Evolutionary conservation across 2,113 vertebrate genomes (phyloP).

Genomic region (Neolamprologus brichardi): DNA sequence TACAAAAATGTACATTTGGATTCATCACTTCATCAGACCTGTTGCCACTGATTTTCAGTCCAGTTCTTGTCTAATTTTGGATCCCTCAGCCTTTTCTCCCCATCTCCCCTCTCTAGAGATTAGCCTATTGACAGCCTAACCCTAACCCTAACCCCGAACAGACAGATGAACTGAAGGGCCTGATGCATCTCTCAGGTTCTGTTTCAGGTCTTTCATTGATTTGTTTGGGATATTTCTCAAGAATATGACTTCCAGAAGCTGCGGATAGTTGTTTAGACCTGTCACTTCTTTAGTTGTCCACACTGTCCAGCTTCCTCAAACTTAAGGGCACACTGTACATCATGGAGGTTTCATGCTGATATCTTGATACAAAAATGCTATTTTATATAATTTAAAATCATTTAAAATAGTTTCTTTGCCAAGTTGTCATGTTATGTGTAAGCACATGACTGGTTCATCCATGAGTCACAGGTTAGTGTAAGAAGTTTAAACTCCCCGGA

Average conservation of each 20-base stretch:
- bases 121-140: neutral
- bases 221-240: neutral
- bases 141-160: neutral
- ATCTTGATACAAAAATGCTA: neutral
- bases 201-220: neutral
- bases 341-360: neutral
- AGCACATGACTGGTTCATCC: neutral
- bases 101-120: rapidly evolving
- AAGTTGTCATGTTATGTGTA: neutral
- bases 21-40: neutral
- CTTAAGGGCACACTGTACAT: neutral
- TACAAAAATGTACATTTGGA: neutral
- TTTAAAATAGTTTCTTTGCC: neutral
- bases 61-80: neutral
- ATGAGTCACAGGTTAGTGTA: neutral
- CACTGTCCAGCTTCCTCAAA: neutral
- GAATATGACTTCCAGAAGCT: neutral
- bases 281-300: neutral
- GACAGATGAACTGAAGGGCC: neutral
- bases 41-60: neutral
- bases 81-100: neutral
- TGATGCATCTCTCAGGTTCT: neutral
- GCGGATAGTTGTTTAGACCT: rapidly evolving
- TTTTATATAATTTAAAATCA: neutral
- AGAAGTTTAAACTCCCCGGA: rapidly evolving